Base-by-base conservation (phyloP, 35 echinoderm and acorn worm species). In the Anneissia japonica region DNA sequence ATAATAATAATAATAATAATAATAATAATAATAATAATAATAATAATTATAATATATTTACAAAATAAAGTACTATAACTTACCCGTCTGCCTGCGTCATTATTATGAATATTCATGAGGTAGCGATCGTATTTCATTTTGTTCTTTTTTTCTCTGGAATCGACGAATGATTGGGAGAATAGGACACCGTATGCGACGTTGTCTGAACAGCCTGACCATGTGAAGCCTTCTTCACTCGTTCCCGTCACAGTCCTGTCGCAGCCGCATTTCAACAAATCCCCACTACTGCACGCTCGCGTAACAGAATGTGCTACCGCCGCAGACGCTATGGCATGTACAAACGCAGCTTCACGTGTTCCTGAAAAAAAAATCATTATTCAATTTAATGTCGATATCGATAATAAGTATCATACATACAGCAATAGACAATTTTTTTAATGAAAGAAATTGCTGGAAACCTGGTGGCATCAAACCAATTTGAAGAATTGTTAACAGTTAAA, bases 31-130 rank as follows among this genome's bases (percentile, higher is more conserved):
- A n/a, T n/a, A n/a, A n/a, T n/a, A n/a, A n/a, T n/a, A n/a, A n/a
- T n/a, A n/a, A n/a, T n/a, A n/a, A n/a, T n/a, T n/a, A n/a, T n/a
- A n/a, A n/a, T n/a, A n/a, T n/a, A n/a, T n/a, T n/a, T n/a, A n/a
- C n/a, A n/a, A n/a, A n/a, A n/a, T n/a, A n/a, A n/a, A n/a, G n/a
- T n/a, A n/a, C n/a, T n/a, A n/a, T n/a, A 39, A 77, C 95, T 88
- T 91, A 98, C 95, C 86, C 83, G 79, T 89, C 95, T 81, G 33
- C 95, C 95, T 4, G 95, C 95, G 77, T 93, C 95, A 75, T 98
- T 98, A 75, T 98, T 98, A 76, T 98, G 95, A 37, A 98, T 76
- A 91, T 98, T 98, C 95, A 98, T 98, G 17, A 98, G 75, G 29
- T 87, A 73, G 30, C 95, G 88, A 10, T 89, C 86, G 21, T 78